phyloP scores from a whole-genome alignment of 2,113 vertebrate genomes.

The Tachysurus fulvidraco region DNA sequence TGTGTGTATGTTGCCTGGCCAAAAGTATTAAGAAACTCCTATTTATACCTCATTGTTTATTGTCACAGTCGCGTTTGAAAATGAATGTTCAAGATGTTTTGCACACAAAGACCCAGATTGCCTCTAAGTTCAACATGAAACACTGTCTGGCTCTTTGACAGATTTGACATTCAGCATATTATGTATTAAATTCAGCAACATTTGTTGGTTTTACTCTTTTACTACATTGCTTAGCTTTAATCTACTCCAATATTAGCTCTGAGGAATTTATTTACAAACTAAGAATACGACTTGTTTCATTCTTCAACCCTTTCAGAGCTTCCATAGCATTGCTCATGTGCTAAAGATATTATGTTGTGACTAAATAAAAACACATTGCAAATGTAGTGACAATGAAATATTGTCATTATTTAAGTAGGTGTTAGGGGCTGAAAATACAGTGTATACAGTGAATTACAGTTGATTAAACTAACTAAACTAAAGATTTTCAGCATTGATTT shows the following conservation, averaged over 20 bases:
- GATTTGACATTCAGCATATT: conserved; percentile 45
- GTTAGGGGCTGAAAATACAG: not conserved
- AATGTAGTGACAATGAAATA: not conserved
- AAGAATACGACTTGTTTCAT: not conserved
- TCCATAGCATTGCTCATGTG: not conserved
- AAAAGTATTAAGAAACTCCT: conserved; percentile 58
- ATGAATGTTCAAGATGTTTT: conserved; percentile 54
- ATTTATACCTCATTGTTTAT: conserved; percentile 78
- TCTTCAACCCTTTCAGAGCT: not conserved
- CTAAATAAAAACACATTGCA: not conserved
- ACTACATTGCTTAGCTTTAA: not conserved
- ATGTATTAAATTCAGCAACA: conserved; percentile 51
- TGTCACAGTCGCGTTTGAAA: conserved; percentile 65
- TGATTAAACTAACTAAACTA: not conserved
- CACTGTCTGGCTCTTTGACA: no score
- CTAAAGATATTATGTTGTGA: no score
- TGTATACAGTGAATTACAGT: not conserved
- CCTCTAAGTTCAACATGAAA: not conserved
- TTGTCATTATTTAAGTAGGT: not conserved
- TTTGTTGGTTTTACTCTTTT: conserved; percentile 24
- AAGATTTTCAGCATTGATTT: not conserved
- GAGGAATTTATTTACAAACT: not conserved
- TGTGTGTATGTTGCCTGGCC: conserved; percentile 55
- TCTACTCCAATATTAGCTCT: not conserved
- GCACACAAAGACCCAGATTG: conserved; percentile 8